A percentile compares a stretch with the other conserved stretches of the same genome.
Evolutionary conservation across 2,797 vertebrate genomes (phyloP).

Genomic region (Sebastes reedi): DNA sequence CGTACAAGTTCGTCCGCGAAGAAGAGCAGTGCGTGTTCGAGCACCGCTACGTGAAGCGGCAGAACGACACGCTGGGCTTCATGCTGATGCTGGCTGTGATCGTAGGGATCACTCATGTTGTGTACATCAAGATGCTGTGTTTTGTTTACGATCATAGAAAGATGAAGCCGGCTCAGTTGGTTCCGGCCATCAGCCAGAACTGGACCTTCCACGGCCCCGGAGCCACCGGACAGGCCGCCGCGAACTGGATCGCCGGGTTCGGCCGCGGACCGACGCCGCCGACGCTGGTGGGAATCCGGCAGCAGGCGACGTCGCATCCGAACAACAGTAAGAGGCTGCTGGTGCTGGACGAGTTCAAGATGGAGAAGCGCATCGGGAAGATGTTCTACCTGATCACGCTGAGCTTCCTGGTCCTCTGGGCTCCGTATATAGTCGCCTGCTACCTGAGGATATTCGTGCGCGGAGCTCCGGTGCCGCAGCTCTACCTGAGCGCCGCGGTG

Average conservation of each 20-base stretch:
- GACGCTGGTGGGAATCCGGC: constrained; percentile 94
- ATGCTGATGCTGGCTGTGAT: constrained; percentile 94
- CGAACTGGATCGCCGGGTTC: constrained; percentile 98
- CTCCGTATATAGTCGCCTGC: constrained; percentile 93
- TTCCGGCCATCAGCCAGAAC: constrained; percentile 96
- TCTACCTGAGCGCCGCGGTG: constrained; percentile 91
- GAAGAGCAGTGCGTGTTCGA: constrained; percentile 96
- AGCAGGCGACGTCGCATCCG: constrained; percentile 79
- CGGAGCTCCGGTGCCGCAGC: constrained; percentile 87
- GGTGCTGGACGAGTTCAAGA: constrained; percentile 96
- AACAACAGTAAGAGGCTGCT: constrained; percentile 89
- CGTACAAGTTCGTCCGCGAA: constrained; percentile 91
- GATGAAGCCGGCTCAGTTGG: constrained; percentile 95
- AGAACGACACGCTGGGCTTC: constrained; percentile 94
- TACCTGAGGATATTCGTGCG: constrained; percentile 92
- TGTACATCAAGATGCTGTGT: constrained; percentile 94
- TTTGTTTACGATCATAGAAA: constrained; percentile 97
- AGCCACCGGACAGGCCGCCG: constrained; percentile 94
- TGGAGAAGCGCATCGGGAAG: constrained; percentile 94
- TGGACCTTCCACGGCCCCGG: constrained; percentile 98
- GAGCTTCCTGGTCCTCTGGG: constrained; percentile 92
- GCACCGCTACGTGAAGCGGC: constrained; percentile 92
- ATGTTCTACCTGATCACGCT: constrained; percentile 98
- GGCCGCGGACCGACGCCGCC: constrained; percentile 95
- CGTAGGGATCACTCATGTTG: constrained; percentile 91